Base-by-base conservation (phyloP, 1,140 invertebrate genomes). In the Drosophila sp. region DNA sequence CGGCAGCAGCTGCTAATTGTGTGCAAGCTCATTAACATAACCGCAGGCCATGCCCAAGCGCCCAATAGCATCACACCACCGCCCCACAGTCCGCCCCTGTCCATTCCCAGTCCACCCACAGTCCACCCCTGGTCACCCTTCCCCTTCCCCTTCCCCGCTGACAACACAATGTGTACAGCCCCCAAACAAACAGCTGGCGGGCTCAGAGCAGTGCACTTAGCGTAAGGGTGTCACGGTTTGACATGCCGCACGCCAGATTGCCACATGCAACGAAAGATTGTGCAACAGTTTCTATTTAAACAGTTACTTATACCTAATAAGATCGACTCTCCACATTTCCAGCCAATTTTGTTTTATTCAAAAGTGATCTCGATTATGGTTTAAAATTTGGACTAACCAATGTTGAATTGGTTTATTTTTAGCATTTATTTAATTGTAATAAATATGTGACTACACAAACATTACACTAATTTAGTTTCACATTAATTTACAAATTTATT, bases 1-100 rank as follows among this genome's bases (percentile, higher is more conserved):
- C 80, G 61, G 79, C 83, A 80, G 83, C 83, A 89, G 83, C 83
- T 89, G 83, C 83, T 89, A 89, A 89, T 89, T 89, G 83, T 89
- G 83, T 89, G 78, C 83, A 89, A 89, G 83, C 83, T 89, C 83
- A 89, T 89, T 89, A 89, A 89, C 83, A 89, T 89, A 89, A 89
- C 83, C 83, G 80, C 83, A 89, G 83, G 79, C 83, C 76, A 57
- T 73, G 76, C 83, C 79, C 77, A 57, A 2, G 40, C 54, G 34
- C 29, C 43, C 61, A 54, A 78, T 45, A 67, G 67, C 66, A 54
- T 14, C 7, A 7, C 27, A 11, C 46, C 54, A 50, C 57, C n/a
- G n/a, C n/a, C n/a, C n/a, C n/a, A n/a, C n/a, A n/a, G n/a, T n/a
- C n/a, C n/a, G n/a, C n/a, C n/a, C n/a, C n/a, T n/a, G n/a, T n/a